A percentile compares a stretch with the other conserved stretches of the same genome.
These are phyloP conservation scores for Oreortyx pictus DNA, from an alignment of 2,797 vertebrate genomes.

Conservation along the genomic window DNA sequence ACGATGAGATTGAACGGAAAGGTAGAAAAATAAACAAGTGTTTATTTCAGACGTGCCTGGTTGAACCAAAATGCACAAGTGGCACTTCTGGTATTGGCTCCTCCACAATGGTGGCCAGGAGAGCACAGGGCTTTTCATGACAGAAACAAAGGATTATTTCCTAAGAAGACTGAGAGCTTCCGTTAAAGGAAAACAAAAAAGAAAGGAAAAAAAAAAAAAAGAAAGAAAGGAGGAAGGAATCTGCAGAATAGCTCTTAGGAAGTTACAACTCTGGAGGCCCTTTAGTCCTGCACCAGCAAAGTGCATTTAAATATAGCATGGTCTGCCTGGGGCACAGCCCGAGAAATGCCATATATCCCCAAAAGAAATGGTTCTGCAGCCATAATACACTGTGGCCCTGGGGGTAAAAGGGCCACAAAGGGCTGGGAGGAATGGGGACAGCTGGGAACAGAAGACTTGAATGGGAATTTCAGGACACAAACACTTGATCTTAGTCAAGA, in stretches of 20 bases:
- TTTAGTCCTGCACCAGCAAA: slow-evolving; percentile 38
- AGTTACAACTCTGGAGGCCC: slow-evolving; percentile 53
- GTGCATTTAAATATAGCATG: slow-evolving; percentile 65
- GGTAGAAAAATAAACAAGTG: slow-evolving; percentile 75
- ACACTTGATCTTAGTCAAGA: neutral
- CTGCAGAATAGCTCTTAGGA: slow-evolving; percentile 56
- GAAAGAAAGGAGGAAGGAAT: slow-evolving; percentile 57
- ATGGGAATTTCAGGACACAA: neutral
- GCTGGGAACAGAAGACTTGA: neutral
- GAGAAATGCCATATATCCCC: neutral
- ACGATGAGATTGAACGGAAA: slow-evolving; percentile 56
- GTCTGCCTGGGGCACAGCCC: neutral
- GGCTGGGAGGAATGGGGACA: neutral
- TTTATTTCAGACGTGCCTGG: slow-evolving; percentile 65
- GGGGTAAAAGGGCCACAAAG: neutral
- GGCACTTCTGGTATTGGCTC: slow-evolving; percentile 45
- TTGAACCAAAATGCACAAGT: slow-evolving; percentile 12
- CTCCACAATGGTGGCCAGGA: neutral
- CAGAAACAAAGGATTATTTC: slow-evolving; percentile 71
- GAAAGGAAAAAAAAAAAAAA: neutral
- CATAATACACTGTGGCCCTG: neutral
- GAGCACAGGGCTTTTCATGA: slow-evolving; percentile 48
- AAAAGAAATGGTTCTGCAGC: neutral
- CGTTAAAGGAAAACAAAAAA: neutral
- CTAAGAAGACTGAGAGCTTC: slow-evolving; percentile 63